Evolutionary conservation across 2,888 invertebrate genomes (phyloP).

Genomic region (Acrobasis consociella): DNA sequence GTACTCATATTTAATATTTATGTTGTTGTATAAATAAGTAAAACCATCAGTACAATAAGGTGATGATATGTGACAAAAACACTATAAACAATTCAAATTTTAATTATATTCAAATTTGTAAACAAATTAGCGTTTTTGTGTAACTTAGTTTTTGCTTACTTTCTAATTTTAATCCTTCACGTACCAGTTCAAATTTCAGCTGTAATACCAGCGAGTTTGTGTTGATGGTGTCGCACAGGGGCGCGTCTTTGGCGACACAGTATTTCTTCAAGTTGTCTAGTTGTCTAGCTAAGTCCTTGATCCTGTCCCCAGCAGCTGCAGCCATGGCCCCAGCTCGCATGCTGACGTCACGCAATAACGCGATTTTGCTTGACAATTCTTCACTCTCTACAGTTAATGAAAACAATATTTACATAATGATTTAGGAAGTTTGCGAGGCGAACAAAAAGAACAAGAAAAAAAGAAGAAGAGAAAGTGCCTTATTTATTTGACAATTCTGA

Average conservation of each 20-base stretch:
- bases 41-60: too few species aligned
- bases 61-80: neutral
- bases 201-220: conserved; percentile 86
- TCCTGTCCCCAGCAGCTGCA: conserved; percentile 80
- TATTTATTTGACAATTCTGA: too few species aligned
- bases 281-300: conserved; percentile 83
- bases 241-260: conserved; percentile 86
- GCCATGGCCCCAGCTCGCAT: conserved; percentile 80
- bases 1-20: too few species aligned
- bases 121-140: too few species aligned
- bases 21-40: too few species aligned
- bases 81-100: too few species aligned
- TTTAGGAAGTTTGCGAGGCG: too few species aligned
- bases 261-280: conserved; percentile 84
- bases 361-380: conserved; percentile 82
- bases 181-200: conserved; percentile 84
- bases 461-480: too few species aligned
- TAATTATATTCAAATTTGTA: too few species aligned
- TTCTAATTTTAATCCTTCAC: conserved; percentile 11
- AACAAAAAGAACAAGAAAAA: too few species aligned
- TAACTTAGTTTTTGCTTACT: too few species aligned
- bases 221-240: conserved; percentile 89
- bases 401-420: neutral
- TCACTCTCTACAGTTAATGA: conserved; percentile 75
- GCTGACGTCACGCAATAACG: conserved; percentile 81